Conservation (phyloP, 2,888 invertebrate species). For the Drosophila dives region DNA sequence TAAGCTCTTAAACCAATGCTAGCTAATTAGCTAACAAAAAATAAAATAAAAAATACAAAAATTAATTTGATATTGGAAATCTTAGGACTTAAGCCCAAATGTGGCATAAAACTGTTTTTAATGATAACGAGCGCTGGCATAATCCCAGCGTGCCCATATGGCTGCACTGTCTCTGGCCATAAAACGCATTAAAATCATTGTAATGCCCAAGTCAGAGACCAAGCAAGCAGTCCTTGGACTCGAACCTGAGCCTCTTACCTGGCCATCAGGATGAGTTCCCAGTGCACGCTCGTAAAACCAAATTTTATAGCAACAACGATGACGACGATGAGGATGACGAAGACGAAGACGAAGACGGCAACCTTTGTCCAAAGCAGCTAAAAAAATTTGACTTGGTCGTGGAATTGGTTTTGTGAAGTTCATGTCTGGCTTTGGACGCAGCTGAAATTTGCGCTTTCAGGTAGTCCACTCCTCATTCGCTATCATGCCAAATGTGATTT, state of each 20-base stretch:
- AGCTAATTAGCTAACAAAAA: conserved; percentile 49
- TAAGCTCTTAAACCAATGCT: neutral
- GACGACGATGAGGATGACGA: conserved; percentile 30
- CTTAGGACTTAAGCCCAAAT: conserved; percentile 49
- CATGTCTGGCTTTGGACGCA: conserved; percentile 38
- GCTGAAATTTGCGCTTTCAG: conserved; percentile 40
- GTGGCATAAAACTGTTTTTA: conserved; percentile 63
- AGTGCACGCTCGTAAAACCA: conserved; percentile 68
- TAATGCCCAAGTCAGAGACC: conserved; percentile 72
- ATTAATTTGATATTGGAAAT: conserved; percentile 52
- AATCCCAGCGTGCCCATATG: conserved; percentile 71
- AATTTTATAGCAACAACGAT: conserved; percentile 67
- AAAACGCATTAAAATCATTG: conserved; percentile 79
- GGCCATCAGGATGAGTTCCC: conserved; percentile 53
- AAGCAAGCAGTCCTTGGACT: conserved; percentile 17
- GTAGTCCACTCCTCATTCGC: conserved; percentile 36
- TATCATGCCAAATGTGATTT: conserved; percentile 77
- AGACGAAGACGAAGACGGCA: conserved; percentile 25
- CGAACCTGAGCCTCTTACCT: conserved; percentile 59
- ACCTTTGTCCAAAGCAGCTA: conserved; percentile 22
- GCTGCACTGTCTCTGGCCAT: conserved; percentile 68
- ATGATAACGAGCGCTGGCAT: conserved; percentile 48
- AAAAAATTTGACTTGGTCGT: conserved; percentile 5
- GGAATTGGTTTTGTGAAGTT: conserved; percentile 29
- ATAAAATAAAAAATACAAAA: conserved; percentile 14